Evolutionary conservation across 2,113 vertebrate genomes (phyloP).

Genomic region (Sapajus apella): DNA sequence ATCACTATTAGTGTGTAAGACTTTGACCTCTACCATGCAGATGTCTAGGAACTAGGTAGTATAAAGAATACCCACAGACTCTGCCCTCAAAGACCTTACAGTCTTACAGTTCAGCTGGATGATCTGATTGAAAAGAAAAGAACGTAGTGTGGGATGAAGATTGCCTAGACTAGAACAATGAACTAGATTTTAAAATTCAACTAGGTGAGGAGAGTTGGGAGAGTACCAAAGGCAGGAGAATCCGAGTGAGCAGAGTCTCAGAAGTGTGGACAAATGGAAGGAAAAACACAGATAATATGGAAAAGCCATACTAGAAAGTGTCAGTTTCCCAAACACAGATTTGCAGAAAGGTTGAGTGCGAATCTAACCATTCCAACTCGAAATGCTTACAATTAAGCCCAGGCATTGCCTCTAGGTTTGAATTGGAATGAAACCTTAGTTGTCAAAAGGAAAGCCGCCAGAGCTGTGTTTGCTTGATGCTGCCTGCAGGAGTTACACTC

Average conservation of each 20-base stretch:
- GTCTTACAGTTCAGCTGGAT: neutral
- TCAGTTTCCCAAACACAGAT: neutral
- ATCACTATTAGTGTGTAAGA: neutral
- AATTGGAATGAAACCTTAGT: conserved; percentile 46
- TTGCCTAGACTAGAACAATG: conserved; percentile 37
- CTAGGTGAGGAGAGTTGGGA: neutral
- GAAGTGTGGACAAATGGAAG: neutral
- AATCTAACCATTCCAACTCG: neutral
- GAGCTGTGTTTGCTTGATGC: conserved; percentile 62
- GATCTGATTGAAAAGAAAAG: neutral
- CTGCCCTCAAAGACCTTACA: neutral
- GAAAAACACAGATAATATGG: neutral
- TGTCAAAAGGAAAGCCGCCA: conserved; percentile 65
- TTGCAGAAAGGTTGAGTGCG: neutral
- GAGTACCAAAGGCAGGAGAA: neutral
- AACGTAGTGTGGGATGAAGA: conserved; percentile 20
- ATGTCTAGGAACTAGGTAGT: neutral
- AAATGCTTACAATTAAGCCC: neutral
- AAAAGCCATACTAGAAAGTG: neutral
- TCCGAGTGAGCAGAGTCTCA: neutral
- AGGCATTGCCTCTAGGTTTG: neutral
- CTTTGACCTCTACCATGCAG: neutral
- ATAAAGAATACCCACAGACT: neutral
- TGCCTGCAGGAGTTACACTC: conserved; percentile 66
- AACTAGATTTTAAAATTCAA: conserved; percentile 30